Evolutionary conservation across 2,113 vertebrate species (phyloP), one percentile per base, ranked within the genome.

Genomic region (Spermophilus dauricus): DNA sequence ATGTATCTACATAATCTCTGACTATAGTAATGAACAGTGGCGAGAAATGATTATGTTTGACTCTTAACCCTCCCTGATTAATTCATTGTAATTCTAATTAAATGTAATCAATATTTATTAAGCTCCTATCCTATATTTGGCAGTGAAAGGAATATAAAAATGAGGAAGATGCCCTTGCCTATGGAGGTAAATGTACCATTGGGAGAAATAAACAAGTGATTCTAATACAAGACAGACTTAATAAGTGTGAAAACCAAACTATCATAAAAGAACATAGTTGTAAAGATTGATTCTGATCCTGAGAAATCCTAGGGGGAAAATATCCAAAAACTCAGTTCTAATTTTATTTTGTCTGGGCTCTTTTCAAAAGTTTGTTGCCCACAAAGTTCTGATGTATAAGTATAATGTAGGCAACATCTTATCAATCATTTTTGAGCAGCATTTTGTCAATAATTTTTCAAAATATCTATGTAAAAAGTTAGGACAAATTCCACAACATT

Each of bases 191-290:
- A 69, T 86, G 48, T 69, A 18, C 30, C 37, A 12, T 2, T 58
- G 89, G 30, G 48, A 91, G 48, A 94, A 89, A 89, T 32, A 53
- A 76, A 20, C 56, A 45, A n/a, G n/a, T n/a, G 42, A 84, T 76
- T 72, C 53, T 86, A 96, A 86, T 16, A 92, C 10, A 72, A 76
- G 42, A 86, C n/a, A 91, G 61, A 83, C 67, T 95, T 91, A 86
- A 22, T 86, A 96, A 48, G 30, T 83, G 24, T 5, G 45, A 87
- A 95, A 93, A 42, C 1, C 65, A 91, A 87, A 80, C 48, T 91
- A 34, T 73, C 70, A 12, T 82, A 89, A 75, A 92, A 82, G 30
- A 95, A 78, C 48, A 73, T n/a, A 14, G 4, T 69, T 63, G 45
- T 42, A 91, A 75, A 91, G 69, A 86, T 37, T 83, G 39, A 91